These are phyloP conservation scores for Burhinus oedicnemus DNA, from an alignment of 2,113 vertebrate species.

Conservation along the genomic window DNA sequence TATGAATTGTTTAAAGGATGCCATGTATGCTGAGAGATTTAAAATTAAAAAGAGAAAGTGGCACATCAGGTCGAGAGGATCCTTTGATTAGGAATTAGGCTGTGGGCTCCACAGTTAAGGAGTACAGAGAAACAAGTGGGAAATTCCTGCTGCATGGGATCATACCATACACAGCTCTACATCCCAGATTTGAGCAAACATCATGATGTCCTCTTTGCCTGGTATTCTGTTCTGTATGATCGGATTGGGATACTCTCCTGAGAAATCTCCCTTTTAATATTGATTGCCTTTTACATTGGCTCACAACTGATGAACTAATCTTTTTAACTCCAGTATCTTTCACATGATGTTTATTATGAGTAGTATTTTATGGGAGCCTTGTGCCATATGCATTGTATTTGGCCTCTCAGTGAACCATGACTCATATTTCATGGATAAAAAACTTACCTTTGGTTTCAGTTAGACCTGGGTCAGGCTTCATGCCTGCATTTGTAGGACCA, in stretches of 20 bases:
- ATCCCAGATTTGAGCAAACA: not conserved
- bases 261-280: not conserved
- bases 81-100: not conserved
- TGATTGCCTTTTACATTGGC: not conserved
- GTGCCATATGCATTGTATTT: not conserved
- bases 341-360: not conserved
- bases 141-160: not conserved
- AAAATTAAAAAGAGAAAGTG: not conserved
- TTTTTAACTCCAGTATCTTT: not conserved
- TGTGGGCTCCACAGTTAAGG: not conserved
- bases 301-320: not conserved
- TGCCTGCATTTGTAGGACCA: not conserved
- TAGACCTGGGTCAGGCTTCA: not conserved
- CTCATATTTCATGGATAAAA: not conserved
- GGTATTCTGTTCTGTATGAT: not conserved
- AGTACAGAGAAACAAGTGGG: not conserved
- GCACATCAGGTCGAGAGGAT: not conserved
- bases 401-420: not conserved
- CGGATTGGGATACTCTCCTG: not conserved
- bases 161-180: not conserved
- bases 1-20: not conserved
- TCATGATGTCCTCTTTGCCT: not conserved
- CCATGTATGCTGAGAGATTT: not conserved
- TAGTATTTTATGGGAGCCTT: not conserved
- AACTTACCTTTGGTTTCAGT: not conserved